phyloP scores from a whole-genome alignment of 2,888 invertebrate genomes.

The Drosophila paracracens region DNA sequence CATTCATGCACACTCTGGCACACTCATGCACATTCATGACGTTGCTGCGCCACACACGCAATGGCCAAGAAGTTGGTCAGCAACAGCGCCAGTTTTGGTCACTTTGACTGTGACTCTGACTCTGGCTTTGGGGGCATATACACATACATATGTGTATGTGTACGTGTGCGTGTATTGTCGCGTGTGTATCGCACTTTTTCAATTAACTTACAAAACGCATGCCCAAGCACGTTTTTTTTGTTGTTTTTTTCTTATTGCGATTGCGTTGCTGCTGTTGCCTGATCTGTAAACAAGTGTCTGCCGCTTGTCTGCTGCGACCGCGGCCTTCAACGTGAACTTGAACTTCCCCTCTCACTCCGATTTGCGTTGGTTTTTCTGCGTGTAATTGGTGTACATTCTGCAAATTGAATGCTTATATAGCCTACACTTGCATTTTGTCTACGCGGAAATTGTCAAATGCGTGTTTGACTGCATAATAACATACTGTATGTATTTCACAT shows the following conservation, averaged over 20 bases:
- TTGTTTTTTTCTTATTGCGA: neutral
- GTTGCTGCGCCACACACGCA: slow-evolving; percentile 50
- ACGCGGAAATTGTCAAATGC: slow-evolving; percentile 48
- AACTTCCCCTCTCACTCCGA: slow-evolving; percentile 37
- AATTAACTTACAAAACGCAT: slow-evolving; percentile 79
- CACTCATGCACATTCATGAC: slow-evolving; percentile 13
- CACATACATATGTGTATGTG: neutral
- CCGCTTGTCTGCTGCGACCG: slow-evolving; percentile 43
- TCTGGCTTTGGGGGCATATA: slow-evolving; percentile 26
- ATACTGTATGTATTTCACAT: slow-evolving; percentile 11
- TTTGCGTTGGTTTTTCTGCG: slow-evolving; percentile 9
- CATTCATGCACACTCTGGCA: slow-evolving; percentile 13
- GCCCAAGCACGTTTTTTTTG: slow-evolving; percentile 68
- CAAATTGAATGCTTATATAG: slow-evolving; percentile 18
- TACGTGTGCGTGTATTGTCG: slow-evolving; percentile 59
- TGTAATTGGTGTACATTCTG: slow-evolving; percentile 61
- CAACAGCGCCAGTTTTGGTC: slow-evolving; percentile 47
- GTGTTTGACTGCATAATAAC: slow-evolving; percentile 31
- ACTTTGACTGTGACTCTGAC: slow-evolving; percentile 55
- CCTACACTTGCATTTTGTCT: neutral
- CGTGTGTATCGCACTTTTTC: slow-evolving; percentile 81
- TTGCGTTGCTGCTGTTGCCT: slow-evolving; percentile 33
- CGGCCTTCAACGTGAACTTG: slow-evolving; percentile 78
- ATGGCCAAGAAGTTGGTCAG: slow-evolving; percentile 68
- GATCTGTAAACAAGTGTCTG: slow-evolving; percentile 63